Evolutionary conservation across 2,113 vertebrate species (phyloP).

Genomic region (Polyodon spathula): DNA sequence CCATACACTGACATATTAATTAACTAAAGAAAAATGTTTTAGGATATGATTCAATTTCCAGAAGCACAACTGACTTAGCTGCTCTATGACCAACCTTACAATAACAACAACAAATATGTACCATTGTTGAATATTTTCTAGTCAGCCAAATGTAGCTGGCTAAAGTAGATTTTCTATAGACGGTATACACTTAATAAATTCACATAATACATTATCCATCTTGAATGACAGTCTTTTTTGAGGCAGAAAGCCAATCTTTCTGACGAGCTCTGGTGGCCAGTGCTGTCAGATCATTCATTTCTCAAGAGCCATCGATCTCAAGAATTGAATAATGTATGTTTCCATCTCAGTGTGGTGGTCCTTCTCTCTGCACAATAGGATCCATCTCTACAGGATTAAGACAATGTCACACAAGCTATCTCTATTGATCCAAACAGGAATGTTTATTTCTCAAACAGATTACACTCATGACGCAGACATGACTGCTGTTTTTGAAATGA

Average conservation of each 20-base stretch:
- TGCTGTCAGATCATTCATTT: constrained; percentile 1
- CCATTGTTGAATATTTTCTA: too few relatives aligned
- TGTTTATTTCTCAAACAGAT: not conserved
- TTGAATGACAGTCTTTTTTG: constrained; percentile 1
- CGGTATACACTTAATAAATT: too few relatives aligned
- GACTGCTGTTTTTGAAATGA: too few relatives aligned
- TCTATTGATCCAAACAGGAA: constrained; percentile 3
- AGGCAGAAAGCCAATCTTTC: constrained; percentile 1
- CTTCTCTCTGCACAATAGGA: not conserved
- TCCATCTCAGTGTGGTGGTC: not conserved
- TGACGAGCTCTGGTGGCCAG: not conserved
- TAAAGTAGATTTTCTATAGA: too few relatives aligned
- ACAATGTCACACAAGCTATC: not conserved
- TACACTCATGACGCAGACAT: too few relatives aligned
- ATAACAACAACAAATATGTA: too few relatives aligned
- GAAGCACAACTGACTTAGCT: too few relatives aligned
- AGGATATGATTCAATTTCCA: too few relatives aligned
- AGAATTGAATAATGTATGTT: not conserved
- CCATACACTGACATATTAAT: too few relatives aligned
- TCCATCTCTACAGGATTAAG: not conserved
- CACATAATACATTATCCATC: not conserved
- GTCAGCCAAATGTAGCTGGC: too few relatives aligned
- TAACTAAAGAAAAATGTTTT: too few relatives aligned
- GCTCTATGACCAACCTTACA: too few relatives aligned
- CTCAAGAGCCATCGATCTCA: not conserved